Percentiles rank a stretch among this genome's conserved stretches.
These are phyloP conservation scores for Petrocephalus zakoni DNA, from an alignment of 2,113 vertebrate species.

Conservation along the genomic window DNA sequence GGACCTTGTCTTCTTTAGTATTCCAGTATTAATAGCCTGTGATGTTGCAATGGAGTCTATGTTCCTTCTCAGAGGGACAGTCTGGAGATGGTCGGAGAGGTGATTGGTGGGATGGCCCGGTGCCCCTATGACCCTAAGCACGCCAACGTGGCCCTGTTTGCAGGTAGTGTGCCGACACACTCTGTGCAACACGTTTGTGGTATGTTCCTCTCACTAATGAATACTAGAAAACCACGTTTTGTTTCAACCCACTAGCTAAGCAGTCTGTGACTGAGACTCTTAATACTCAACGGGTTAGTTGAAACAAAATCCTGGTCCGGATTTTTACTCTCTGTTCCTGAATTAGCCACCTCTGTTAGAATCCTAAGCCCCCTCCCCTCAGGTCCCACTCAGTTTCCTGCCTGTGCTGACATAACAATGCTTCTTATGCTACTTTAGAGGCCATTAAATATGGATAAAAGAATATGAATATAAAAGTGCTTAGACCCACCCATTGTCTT, in stretches of 20 bases:
- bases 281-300: no score
- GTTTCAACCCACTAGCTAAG: no score
- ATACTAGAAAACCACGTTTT: not conserved
- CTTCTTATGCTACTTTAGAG: not conserved
- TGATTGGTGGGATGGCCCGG: conserved; percentile 90
- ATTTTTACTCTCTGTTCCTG: no score
- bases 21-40: not conserved
- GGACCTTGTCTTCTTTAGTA: not conserved
- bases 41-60: conserved; percentile 16
- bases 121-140: conserved; percentile 95
- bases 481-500: not conserved
- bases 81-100: conserved; percentile 79
- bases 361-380: not conserved
- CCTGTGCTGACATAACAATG: not conserved
- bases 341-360: not conserved
- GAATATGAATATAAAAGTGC: not conserved
- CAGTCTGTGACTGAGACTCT: no score
- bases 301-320: no score
- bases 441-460: not conserved
- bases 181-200: not conserved
- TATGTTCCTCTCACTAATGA: not conserved
- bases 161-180: conserved; percentile 61
- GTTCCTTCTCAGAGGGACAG: conserved; percentile 73
- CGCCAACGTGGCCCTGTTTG: conserved; percentile 90
- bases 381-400: not conserved